Conservation (phyloP, 2,113 vertebrate species). For the Tupaia chinensis region DNA sequence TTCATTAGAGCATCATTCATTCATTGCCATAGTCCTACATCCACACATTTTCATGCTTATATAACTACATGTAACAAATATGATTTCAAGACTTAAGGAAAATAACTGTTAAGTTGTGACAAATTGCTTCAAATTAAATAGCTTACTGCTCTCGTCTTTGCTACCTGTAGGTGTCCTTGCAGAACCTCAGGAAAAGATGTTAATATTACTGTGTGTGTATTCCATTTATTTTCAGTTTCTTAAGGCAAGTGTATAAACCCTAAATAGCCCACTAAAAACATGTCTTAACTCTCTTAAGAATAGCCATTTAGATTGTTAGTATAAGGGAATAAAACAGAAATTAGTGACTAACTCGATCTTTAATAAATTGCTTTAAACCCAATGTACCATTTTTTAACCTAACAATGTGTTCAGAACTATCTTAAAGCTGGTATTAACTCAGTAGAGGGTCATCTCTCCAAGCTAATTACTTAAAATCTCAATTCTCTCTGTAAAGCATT, state of each 20-base stretch:
- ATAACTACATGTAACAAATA: not conserved
- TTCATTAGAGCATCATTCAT: too few species aligned
- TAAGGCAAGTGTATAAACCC: not conserved
- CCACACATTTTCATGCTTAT: not conserved
- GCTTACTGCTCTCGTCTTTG: constrained; percentile 18
- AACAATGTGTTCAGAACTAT: not conserved
- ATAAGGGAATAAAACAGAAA: not conserved
- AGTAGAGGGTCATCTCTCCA: not conserved
- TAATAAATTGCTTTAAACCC: not conserved
- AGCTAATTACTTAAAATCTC: not conserved
- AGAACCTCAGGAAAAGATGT: constrained; percentile 1
- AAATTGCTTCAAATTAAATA: not conserved
- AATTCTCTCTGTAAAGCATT: not conserved
- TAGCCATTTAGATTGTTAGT: not conserved
- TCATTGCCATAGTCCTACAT: not conserved
- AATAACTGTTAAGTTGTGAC: not conserved
- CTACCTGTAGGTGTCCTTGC: constrained; percentile 66
- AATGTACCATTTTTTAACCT: not conserved
- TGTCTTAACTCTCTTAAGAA: not conserved
- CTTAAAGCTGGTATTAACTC: not conserved
- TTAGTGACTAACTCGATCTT: not conserved
- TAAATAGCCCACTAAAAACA: not conserved
- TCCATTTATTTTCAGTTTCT: not conserved
- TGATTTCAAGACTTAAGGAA: not conserved
- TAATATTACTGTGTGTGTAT: not conserved